Percentiles rank a stretch among this genome's conserved stretches.
Evolutionary conservation across 2,113 vertebrate species (phyloP).

Genomic region (Solenodon paradoxus): DNA sequence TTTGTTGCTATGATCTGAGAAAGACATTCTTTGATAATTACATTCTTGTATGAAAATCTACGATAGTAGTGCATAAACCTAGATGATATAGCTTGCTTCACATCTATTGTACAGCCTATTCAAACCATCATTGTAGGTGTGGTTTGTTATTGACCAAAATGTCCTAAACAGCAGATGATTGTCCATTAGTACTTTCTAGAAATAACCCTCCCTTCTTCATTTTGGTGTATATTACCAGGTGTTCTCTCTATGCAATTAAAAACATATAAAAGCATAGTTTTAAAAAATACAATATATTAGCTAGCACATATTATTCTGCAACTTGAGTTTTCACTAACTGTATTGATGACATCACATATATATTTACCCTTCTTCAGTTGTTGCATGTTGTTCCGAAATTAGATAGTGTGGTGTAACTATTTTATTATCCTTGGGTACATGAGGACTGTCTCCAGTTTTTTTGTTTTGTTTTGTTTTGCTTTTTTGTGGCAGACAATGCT

Average conservation of each 20-base stretch:
- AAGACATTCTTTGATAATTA: no score
- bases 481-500: neutral
- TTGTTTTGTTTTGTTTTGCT: no score
- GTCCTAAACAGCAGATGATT: neutral
- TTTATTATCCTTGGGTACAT: neutral
- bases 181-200: neutral
- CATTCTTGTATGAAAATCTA: no score
- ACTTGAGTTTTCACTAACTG: constrained; percentile 30
- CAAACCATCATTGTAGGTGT: neutral
- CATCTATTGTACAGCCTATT: neutral
- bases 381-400: neutral
- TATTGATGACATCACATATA: neutral
- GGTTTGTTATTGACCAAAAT: neutral
- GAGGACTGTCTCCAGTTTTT: neutral
- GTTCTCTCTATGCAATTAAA: neutral
- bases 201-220: neutral
- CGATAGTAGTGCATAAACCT: neutral
- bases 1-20: neutral
- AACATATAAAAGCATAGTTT: neutral
- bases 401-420: neutral
- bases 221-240: neutral
- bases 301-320: neutral
- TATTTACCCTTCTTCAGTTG: neutral
- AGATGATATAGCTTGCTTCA: neutral
- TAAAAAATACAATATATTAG: neutral